Conservation (phyloP, 2,113 vertebrate genomes). For the Leptobrachium ailaonicum region DNA sequence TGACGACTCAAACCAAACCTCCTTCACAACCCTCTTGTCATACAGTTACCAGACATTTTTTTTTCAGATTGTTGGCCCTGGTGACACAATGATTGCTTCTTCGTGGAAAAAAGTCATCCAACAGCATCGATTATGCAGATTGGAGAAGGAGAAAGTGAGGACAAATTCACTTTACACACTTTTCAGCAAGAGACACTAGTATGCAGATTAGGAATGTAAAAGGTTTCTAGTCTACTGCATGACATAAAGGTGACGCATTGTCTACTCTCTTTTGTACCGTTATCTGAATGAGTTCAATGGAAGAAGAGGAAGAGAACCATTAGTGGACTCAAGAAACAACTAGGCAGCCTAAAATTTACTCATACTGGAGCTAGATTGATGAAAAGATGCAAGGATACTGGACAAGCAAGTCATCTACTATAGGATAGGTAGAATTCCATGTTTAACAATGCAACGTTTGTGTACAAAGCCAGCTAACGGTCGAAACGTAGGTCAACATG, state of each 20-base stretch:
- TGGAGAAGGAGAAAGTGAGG: not conserved
- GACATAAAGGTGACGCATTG: not conserved
- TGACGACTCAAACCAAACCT: not conserved
- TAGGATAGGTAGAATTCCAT: too few species aligned
- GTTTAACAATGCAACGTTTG: too few species aligned
- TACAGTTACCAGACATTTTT: not conserved
- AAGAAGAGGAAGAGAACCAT: not conserved
- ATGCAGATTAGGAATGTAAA: not conserved
- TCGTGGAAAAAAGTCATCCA: not conserved
- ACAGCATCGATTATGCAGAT: not conserved
- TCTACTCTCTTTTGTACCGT: not conserved
- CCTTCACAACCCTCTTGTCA: not conserved
- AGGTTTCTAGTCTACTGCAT: too few species aligned
- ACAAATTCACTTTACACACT: not conserved
- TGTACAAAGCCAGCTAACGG: too few species aligned
- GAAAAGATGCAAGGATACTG: too few species aligned
- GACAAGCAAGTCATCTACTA: too few species aligned
- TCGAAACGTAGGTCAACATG: too few species aligned
- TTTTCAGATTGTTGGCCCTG: not conserved
- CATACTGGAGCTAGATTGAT: not conserved
- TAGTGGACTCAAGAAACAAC: not conserved
- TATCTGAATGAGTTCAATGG: not conserved
- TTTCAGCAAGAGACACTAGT: not conserved
- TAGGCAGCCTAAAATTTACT: not conserved
- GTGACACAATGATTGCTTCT: not conserved